Percentiles rank a stretch among this genome's conserved stretches.
These are phyloP conservation scores for Aphaenogaster rudis DNA, from an alignment of 1,140 invertebrate genomes.

Conservation along the genomic window DNA sequence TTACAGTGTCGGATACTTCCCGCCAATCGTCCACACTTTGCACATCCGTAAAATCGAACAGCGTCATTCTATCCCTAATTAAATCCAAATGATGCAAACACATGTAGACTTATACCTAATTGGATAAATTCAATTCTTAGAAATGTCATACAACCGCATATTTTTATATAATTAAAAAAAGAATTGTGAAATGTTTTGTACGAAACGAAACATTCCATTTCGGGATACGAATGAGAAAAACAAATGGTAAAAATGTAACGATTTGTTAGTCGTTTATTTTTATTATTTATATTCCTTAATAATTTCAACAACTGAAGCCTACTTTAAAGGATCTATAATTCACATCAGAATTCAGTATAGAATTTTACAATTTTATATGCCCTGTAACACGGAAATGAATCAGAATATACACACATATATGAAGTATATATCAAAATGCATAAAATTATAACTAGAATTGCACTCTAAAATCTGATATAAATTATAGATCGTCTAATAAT, in stretches of 20 bases:
- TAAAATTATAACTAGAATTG: not conserved
- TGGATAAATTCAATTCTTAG: not conserved
- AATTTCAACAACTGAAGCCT: not conserved
- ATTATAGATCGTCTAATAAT: not conserved
- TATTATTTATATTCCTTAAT: not conserved
- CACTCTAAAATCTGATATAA: not conserved
- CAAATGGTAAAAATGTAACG: not conserved
- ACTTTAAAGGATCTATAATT: not conserved
- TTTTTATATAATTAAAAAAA: not conserved
- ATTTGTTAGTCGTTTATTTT: not conserved
- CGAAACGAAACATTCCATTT: not conserved
- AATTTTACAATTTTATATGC: not conserved
- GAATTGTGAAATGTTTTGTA: not conserved
- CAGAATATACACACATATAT: not conserved
- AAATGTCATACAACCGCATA: not conserved
- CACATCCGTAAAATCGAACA: conserved; percentile 86
- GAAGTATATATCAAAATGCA: not conserved
- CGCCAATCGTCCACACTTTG: conserved; percentile 86
- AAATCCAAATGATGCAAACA: conserved; percentile 19
- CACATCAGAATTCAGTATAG: not conserved
- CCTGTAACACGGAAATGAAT: not conserved
- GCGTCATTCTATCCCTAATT: conserved; percentile 70
- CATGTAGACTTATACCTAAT: not conserved
- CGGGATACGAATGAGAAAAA: not conserved
- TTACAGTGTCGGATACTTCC: conserved; percentile 90